phyloP scores from a whole-genome alignment of 2,888 invertebrate species.

The Acleris cristana region DNA sequence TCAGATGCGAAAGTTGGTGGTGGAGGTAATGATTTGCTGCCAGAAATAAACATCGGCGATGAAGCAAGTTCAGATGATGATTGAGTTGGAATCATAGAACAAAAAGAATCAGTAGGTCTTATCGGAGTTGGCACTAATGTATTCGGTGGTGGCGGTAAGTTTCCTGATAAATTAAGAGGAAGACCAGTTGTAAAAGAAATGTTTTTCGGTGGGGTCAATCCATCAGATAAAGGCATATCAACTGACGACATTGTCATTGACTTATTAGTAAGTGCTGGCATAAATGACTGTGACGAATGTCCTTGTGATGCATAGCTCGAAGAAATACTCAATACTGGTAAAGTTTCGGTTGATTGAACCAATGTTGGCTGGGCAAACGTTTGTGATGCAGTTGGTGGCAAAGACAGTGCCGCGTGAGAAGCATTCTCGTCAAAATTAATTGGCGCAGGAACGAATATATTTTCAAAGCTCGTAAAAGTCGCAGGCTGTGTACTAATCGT shows the following conservation, averaged over 20 bases:
- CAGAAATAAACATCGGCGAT: constrained; percentile 9
- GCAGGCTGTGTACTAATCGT: constrained; percentile 57
- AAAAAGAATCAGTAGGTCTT: neutral
- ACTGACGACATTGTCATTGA: neutral
- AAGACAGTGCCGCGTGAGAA: neutral
- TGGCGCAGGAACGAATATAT: constrained; percentile 64
- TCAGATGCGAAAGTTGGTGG: constrained; percentile 5
- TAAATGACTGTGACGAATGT: constrained; percentile 3
- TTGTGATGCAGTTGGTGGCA: constrained; percentile 8
- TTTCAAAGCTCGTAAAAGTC: constrained; percentile 48
- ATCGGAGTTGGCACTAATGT: neutral
- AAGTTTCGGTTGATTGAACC: neutral
- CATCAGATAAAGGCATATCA: neutral
- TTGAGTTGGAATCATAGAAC: neutral
- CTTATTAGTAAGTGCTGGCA: neutral
- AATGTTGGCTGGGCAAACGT: neutral
- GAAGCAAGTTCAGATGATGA: neutral
- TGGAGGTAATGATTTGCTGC: neutral
- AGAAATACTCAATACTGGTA: constrained; percentile 1
- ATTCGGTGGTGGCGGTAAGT: constrained; percentile 13
- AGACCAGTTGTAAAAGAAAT: neutral
- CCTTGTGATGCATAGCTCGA: constrained; percentile 5
- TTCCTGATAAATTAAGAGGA: neutral
- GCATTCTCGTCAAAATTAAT: constrained; percentile 20
- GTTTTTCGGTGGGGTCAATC: constrained; percentile 18